Conservation (phyloP, 2,113 vertebrate genomes). For the Tachysurus fulvidraco region DNA sequence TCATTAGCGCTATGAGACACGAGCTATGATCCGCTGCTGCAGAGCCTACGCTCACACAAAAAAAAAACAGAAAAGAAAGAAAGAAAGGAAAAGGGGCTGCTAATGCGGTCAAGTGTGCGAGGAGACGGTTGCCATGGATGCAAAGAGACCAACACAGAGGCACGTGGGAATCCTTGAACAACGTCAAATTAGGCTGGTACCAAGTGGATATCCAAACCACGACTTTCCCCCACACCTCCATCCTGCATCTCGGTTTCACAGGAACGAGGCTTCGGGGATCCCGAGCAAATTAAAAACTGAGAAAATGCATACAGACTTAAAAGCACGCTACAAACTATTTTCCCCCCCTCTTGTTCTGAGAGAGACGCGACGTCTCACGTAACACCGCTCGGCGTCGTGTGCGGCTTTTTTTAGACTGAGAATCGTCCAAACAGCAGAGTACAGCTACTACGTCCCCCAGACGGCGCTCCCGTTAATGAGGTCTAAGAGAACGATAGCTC, state of each 20-base stretch:
- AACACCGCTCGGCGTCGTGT: neutral
- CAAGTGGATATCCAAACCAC: neutral
- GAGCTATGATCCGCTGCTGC: conserved; percentile 27
- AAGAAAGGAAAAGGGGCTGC: neutral
- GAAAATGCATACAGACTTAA: neutral
- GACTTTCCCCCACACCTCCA: neutral
- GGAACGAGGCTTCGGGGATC: neutral
- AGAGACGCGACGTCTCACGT: neutral
- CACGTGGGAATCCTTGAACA: conserved; percentile 43
- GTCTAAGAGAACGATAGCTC: neutral
- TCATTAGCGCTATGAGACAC: conserved; percentile 37
- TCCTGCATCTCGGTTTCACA: neutral
- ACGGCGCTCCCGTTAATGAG: neutral
- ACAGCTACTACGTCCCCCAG: neutral
- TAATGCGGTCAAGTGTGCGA: conserved; percentile 13
- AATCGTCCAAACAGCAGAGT: neutral
- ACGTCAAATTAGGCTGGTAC: conserved; percentile 20
- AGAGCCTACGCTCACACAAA: conserved; percentile 18
- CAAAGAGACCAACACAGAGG: conserved; percentile 36
- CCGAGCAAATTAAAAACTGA: neutral
- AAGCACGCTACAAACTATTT: neutral
- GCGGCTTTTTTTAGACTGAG: neutral
- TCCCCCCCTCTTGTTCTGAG: too few relatives aligned
- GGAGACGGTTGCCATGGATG: conserved; percentile 54
- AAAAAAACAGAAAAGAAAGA: neutral